Conservation (phyloP, 53 echinoderm and acorn worm species). For the Luidia sarsii region DNA sequence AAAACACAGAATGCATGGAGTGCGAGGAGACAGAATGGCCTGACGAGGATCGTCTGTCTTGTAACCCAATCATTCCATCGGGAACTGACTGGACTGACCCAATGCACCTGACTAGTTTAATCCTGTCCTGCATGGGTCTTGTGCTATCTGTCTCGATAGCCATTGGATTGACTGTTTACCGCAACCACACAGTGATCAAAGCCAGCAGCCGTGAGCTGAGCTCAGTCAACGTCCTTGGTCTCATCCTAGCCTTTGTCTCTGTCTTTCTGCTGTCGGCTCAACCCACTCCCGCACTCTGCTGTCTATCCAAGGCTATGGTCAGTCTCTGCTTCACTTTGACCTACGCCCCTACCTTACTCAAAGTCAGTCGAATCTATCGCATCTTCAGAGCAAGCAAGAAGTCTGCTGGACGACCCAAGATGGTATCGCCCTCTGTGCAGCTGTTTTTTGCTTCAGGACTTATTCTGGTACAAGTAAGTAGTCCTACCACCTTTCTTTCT, state of each 20-base stretch:
- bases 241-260: slow-evolving; percentile 41
- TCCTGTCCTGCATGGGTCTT: slow-evolving; percentile 36
- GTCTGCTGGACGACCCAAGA: slow-evolving; percentile 47
- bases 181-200: slow-evolving; percentile 57
- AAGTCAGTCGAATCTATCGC: slow-evolving; percentile 61
- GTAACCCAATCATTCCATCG: slow-evolving; percentile 48
- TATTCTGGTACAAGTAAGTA: slow-evolving; percentile 44
- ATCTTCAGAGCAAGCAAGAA: slow-evolving; percentile 62
- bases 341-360: slow-evolving; percentile 57
- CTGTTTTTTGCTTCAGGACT: slow-evolving; percentile 18
- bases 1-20: slow-evolving; percentile 33
- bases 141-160: slow-evolving; percentile 49
- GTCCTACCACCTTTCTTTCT: too few species aligned
- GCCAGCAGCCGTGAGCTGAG: slow-evolving; percentile 70
- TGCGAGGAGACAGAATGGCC: slow-evolving; percentile 39
- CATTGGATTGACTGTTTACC: slow-evolving; percentile 39
- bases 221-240: slow-evolving; percentile 45
- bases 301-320: slow-evolving; percentile 19
- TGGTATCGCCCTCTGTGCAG: slow-evolving; percentile 39
- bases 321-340: slow-evolving; percentile 60
- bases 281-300: slow-evolving; percentile 40
- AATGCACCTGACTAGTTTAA: slow-evolving; percentile 29
- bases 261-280: slow-evolving; percentile 22
- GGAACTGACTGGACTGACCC: slow-evolving; percentile 56
- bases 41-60: too few species aligned